These are phyloP conservation scores for Abramis brama DNA, from an alignment of 2,113 vertebrate species.

Conservation along the genomic window DNA sequence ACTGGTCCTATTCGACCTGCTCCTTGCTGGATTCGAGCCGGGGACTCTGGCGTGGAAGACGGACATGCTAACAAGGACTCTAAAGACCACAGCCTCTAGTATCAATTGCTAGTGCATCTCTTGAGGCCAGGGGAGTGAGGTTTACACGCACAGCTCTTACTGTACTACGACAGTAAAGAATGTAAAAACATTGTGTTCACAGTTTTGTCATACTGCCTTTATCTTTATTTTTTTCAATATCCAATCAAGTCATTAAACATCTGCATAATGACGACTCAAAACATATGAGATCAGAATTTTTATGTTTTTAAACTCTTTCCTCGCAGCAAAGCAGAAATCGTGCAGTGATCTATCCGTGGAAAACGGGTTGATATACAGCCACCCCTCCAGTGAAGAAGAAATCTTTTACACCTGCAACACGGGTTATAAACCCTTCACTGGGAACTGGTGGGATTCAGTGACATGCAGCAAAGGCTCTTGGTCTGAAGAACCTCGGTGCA, in stretches of 20 bases:
- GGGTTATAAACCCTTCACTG: background rate
- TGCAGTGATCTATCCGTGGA: background rate
- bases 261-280: background rate
- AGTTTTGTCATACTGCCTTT: too few species aligned
- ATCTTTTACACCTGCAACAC: background rate
- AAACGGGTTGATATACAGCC: background rate
- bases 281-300: background rate
- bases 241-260: background rate
- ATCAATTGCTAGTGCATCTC: too few species aligned
- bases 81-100: too few species aligned
- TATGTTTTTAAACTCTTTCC: background rate
- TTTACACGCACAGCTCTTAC: too few species aligned
- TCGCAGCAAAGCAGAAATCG: background rate
- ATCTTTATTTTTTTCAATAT: background rate
- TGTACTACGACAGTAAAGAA: too few species aligned
- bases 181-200: too few species aligned
- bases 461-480: background rate
- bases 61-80: too few species aligned
- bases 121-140: too few species aligned
- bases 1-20: too few species aligned
- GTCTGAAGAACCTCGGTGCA: background rate
- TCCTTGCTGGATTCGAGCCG: too few species aligned
- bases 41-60: too few species aligned
- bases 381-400: background rate
- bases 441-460: background rate